Evolutionary conservation across 1,140 invertebrate species (phyloP).

Genomic region (Pseudomyrmex concolor): DNA sequence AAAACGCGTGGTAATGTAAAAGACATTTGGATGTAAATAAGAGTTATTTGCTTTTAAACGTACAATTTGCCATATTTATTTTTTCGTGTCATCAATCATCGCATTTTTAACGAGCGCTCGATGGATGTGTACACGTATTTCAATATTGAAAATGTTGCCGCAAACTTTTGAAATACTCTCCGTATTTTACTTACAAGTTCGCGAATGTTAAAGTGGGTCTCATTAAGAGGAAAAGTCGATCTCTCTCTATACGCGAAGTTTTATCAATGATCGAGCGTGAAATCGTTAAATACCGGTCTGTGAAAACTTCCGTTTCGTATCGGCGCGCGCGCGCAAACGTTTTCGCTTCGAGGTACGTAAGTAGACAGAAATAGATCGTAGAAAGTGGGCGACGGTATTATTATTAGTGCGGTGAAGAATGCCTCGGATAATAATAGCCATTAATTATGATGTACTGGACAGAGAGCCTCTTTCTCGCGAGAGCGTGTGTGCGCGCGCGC

Average conservation of each 20-base stretch:
- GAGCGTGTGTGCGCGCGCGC: neutral
- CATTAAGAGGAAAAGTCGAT: neutral
- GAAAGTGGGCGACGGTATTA: conserved; percentile 59
- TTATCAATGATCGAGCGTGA: conserved; percentile 44
- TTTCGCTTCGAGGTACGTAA: conserved; percentile 46
- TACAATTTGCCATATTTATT: neutral
- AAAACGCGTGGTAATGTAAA: neutral
- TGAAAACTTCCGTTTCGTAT: conserved; percentile 24
- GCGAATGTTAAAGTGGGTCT: neutral
- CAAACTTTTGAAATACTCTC: too few species aligned
- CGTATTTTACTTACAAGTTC: neutral
- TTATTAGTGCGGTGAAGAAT: conserved; percentile 58
- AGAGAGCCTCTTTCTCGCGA: conserved; percentile 3
- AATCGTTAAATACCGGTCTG: conserved; percentile 37
- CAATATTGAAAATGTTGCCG: too few species aligned
- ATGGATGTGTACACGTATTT: neutral
- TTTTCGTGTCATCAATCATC: too few species aligned
- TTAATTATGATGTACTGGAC: conserved; percentile 57
- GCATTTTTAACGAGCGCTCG: neutral
- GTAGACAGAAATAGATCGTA: conserved; percentile 59
- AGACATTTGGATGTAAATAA: neutral
- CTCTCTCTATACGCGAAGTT: neutral
- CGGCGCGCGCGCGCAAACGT: conserved; percentile 37
- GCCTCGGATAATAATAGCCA: conserved; percentile 61
- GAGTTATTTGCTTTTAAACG: neutral